Conservation (phyloP, 2,113 vertebrate species). For the Gymnogyps californianus region DNA sequence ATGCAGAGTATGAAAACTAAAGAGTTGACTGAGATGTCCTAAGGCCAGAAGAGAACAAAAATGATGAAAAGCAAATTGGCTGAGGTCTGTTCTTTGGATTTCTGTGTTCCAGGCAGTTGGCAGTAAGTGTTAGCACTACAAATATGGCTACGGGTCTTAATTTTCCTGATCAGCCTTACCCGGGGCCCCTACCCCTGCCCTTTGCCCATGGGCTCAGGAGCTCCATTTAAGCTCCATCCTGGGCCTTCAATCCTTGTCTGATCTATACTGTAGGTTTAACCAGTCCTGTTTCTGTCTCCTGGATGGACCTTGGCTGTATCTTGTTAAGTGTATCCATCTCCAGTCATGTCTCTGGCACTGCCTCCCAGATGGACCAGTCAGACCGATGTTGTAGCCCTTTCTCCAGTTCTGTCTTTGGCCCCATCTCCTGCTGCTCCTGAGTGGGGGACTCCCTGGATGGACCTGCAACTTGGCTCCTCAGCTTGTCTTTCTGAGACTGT, state of each 20-base stretch:
- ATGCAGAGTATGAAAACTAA: neutral
- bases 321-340: neutral
- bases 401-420: neutral
- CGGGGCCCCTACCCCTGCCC: fast-evolving
- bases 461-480: neutral
- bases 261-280: neutral
- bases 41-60: neutral
- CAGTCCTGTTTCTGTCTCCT: neutral
- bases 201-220: neutral
- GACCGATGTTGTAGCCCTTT: no score
- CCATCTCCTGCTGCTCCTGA: neutral
- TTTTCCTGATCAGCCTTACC: neutral
- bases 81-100: neutral
- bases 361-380: neutral
- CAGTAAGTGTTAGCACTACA: neutral
- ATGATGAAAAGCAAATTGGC: neutral
- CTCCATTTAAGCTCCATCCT: neutral
- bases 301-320: neutral
- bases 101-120: neutral
- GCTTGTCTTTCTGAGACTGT: neutral
- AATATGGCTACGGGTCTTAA: neutral
- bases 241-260: neutral
- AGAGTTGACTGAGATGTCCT: neutral
- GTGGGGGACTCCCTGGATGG: fast-evolving
- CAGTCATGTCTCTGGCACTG: neutral